Conservation (phyloP, 2,888 invertebrate genomes). For the Spodoptera exigua region DNA sequence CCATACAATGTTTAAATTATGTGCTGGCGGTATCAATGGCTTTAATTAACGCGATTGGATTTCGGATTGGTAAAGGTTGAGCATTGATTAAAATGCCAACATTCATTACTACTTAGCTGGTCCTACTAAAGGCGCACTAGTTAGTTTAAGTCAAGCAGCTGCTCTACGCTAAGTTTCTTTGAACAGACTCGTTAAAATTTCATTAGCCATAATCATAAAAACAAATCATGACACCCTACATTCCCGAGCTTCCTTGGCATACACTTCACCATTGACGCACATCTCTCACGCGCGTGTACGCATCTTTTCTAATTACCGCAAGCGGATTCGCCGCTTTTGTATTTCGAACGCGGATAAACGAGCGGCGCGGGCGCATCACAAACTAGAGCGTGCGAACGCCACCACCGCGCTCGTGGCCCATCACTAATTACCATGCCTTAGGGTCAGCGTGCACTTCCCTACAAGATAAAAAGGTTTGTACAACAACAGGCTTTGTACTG, state of each 20-base stretch:
- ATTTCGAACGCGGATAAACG: constrained; percentile 55
- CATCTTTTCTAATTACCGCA: constrained; percentile 57
- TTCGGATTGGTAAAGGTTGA: constrained; percentile 45
- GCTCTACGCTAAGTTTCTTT: constrained; percentile 18
- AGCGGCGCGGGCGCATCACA: constrained; percentile 53
- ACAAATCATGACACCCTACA: constrained; percentile 41
- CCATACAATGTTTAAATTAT: constrained; percentile 48
- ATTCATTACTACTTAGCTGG: constrained; percentile 38
- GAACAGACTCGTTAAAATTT: constrained; percentile 40
- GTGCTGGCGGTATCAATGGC: constrained; percentile 40
- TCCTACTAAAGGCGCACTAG: constrained; percentile 19
- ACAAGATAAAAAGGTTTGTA: constrained; percentile 28
- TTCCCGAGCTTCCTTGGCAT: constrained; percentile 32
- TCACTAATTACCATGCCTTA: constrained; percentile 65
- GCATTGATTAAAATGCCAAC: constrained; percentile 49
- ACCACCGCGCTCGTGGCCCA: constrained; percentile 54
- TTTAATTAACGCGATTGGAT: constrained; percentile 54
- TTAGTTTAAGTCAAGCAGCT: constrained; percentile 7
- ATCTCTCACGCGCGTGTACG: constrained; percentile 46
- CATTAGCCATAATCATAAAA: constrained; percentile 34
- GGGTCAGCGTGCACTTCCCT: constrained; percentile 40
- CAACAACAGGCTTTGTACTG: constrained; percentile 23
- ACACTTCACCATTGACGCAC: constrained; percentile 51
- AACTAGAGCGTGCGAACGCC: constrained; percentile 78
- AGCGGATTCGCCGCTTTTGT: constrained; percentile 60